Conservation (phyloP, 2,888 invertebrate genomes). For the Erebia ligea region DNA sequence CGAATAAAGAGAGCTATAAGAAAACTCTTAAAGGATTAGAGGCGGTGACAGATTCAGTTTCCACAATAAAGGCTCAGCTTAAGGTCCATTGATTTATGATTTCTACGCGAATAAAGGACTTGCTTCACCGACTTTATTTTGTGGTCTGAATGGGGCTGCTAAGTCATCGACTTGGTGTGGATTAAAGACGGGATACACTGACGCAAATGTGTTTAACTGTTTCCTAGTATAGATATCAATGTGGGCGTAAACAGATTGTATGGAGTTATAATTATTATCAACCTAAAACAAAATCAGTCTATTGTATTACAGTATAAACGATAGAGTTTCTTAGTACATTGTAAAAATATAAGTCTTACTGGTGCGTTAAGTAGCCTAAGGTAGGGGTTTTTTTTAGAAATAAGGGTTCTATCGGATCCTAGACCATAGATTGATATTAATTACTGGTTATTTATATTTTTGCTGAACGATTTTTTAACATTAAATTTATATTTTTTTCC, state of each 20-base stretch:
- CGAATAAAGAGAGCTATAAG: conserved; percentile 57
- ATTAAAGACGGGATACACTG: conserved; percentile 16
- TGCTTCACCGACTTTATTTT: conserved; percentile 39
- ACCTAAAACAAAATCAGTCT: too few species aligned
- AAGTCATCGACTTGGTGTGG: conserved; percentile 41
- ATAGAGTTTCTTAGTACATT: too few species aligned
- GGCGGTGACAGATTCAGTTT: conserved; percentile 70
- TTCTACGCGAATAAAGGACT: conserved; percentile 68
- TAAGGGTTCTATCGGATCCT: too few species aligned
- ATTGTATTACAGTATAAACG: too few species aligned
- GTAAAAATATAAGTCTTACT: too few species aligned
- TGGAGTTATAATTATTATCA: not conserved
- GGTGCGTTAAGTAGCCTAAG: too few species aligned
- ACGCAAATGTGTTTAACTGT: not conserved
- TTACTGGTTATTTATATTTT: too few species aligned
- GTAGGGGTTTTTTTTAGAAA: too few species aligned
- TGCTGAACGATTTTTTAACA: too few species aligned
- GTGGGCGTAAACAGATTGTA: not conserved
- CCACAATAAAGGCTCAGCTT: conserved; percentile 64
- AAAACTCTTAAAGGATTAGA: conserved; percentile 76
- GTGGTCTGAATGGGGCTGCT: conserved; percentile 41
- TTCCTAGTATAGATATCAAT: not conserved
- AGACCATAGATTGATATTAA: too few species aligned
- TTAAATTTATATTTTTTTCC: too few species aligned
- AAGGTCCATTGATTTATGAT: conserved; percentile 74